These are phyloP conservation scores for Thymelicus acteon DNA, from an alignment of 2,888 invertebrate genomes.

Conservation along the genomic window DNA sequence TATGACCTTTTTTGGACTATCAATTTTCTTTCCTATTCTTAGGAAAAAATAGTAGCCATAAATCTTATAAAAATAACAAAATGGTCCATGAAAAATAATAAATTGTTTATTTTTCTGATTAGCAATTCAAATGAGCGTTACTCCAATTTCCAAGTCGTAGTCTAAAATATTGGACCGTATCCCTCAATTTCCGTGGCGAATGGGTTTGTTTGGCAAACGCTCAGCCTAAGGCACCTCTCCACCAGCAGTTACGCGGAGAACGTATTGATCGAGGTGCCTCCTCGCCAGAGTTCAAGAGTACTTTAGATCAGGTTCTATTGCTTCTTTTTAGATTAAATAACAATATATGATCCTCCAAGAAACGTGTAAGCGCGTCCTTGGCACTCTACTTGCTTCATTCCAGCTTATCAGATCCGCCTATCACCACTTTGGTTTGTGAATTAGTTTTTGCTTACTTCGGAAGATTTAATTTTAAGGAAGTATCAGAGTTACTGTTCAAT, in stretches of 20 bases:
- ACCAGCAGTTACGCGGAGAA: constrained; percentile 5
- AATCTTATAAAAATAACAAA: constrained; percentile 2
- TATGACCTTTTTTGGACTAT: too few species aligned
- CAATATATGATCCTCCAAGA: too few species aligned
- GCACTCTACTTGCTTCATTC: too few species aligned
- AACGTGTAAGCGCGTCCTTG: too few species aligned
- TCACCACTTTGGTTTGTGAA: too few species aligned
- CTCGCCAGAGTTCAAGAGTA: not conserved
- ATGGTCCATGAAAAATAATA: constrained; percentile 14
- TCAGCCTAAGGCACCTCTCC: not conserved
- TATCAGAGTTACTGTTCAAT: too few species aligned
- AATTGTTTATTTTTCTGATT: constrained; percentile 26
- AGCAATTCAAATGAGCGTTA: constrained; percentile 32
- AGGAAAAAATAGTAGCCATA: not conserved
- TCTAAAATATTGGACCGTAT: constrained; percentile 33
- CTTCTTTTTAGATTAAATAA: not conserved
- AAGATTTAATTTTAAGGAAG: too few species aligned
- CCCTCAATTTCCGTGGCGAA: constrained; percentile 32
- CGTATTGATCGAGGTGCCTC: not conserved
- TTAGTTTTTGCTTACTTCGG: too few species aligned
- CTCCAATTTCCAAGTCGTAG: constrained; percentile 26
- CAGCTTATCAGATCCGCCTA: too few species aligned
- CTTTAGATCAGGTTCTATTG: not conserved
- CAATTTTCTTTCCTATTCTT: not conserved
- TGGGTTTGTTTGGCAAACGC: constrained; percentile 29